phyloP scores from a whole-genome alignment of 2,797 vertebrate genomes.

The Sebastes diploproa region DNA sequence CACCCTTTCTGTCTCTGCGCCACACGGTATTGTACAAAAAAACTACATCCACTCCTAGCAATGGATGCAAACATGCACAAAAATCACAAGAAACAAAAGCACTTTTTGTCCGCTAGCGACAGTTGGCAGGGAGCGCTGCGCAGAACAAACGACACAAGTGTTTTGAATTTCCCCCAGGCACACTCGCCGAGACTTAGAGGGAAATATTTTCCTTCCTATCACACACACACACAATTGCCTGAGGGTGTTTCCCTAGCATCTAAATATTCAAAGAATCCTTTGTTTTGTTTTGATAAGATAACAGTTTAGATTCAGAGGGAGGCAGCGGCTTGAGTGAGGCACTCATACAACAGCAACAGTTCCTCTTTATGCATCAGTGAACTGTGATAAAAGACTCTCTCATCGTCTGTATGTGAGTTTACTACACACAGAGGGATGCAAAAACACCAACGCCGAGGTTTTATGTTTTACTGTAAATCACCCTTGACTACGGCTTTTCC shows the following conservation, averaged over 20 bases:
- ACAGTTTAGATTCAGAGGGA: conserved; percentile 56
- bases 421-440: conserved; percentile 1
- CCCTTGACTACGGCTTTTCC: not conserved
- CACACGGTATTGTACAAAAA: not conserved
- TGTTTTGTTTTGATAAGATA: conserved; percentile 75
- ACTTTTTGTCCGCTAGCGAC: conserved; percentile 36
- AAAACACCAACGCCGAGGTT: not conserved
- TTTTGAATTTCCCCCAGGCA: conserved; percentile 60
- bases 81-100: conserved; percentile 51
- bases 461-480: conserved; percentile 2
- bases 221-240: conserved; percentile 57
- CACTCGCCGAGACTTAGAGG: conserved; percentile 41
- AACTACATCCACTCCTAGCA: not conserved
- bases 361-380: conserved; percentile 33
- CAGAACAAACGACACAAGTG: conserved; percentile 56
- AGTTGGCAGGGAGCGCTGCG: conserved; percentile 45
- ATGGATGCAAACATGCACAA: conserved; percentile 3
- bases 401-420: not conserved
- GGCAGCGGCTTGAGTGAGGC: conserved; percentile 32
- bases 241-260: conserved; percentile 65
- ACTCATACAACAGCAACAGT: conserved; percentile 46
- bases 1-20: not conserved
- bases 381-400: conserved; percentile 20
- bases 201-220: conserved; percentile 72
- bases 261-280: conserved; percentile 73